Base-by-base conservation (phyloP, 1,140 invertebrate genomes). In the Apis florea region DNA sequence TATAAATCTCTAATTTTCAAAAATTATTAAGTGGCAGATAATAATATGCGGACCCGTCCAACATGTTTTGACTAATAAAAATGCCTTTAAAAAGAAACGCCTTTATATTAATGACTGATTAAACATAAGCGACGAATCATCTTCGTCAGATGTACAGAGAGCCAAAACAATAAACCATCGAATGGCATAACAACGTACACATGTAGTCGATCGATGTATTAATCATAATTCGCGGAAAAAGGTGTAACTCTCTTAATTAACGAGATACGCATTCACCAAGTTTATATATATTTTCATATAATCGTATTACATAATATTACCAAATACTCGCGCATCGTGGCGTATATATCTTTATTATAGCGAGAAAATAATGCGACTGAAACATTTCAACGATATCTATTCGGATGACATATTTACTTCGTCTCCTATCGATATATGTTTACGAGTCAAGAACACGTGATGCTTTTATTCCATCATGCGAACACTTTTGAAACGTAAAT, bases 221-320 rank as follows among this genome's bases (percentile, higher is more conserved):
- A 75, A 63, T 63, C 72, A 12, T 64, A 59, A 19, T 19, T 68
- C 15, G n/a, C 64, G 21, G 13, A 77, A 47, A 53, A 21, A 73
- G 54, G 51, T 73, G 51, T 31, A 58, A 54, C 64, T 54, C 61
- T 78, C 67, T 17, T 71, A 72, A 63, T 64, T 77, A 64, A 58
- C 68, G 47, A 47, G 68, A 84, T 24, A n/a, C 73, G 59, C 31
- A 64, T 54, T 64, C 63, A 11, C 21, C 11, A 19, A 5, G 31
- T 69, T 17, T 53, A 69, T 84, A 74, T 84, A 74, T 79, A 83
- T 78, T 84, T 85, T 74, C 26, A 58, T 80, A 85, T 19, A 59
- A 59, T 73, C 67, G 40, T 73, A n/a, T 84, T 78, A 67, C 64
- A 47, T n/a, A 70, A 78, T 69, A 69, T 78, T 72, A 72, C 70